Conservation (phyloP, 2,888 invertebrate species). For the Sminthurinus aureus region DNA sequence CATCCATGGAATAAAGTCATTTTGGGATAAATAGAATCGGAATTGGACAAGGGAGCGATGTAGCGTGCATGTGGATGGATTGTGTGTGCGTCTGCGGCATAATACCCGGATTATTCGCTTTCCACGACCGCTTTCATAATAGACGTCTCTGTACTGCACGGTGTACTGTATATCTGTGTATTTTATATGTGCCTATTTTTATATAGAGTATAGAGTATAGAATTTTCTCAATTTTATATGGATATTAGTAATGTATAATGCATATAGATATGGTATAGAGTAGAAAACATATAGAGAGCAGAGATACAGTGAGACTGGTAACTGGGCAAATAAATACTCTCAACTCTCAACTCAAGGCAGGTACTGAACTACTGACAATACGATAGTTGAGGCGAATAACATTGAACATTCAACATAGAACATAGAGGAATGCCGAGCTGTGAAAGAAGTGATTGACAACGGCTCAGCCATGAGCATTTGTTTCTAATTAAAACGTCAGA, state of each 20-base stretch:
- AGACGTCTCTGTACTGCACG: constrained; percentile 36
- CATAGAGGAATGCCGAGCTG: constrained; percentile 45
- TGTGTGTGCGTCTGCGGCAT: constrained; percentile 47
- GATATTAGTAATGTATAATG: too few relatives aligned
- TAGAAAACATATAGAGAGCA: not conserved
- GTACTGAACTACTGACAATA: too few relatives aligned
- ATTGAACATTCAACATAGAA: not conserved
- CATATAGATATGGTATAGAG: too few relatives aligned
- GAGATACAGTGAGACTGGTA: not conserved
- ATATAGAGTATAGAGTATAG: too few relatives aligned
- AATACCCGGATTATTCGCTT: constrained; percentile 59
- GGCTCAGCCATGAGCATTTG: constrained; percentile 59
- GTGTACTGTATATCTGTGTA: constrained; percentile 1
- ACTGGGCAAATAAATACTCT: constrained; percentile 35
- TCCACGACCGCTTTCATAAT: constrained; percentile 57
- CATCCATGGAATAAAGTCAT: constrained; percentile 61
- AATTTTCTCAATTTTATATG: too few relatives aligned
- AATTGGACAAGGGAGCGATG: constrained; percentile 60
- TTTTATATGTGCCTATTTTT: constrained; percentile 7
- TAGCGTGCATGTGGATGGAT: constrained; percentile 43
- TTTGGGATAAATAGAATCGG: constrained; percentile 60
- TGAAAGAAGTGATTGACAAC: constrained; percentile 58
- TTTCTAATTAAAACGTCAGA: constrained; percentile 61
- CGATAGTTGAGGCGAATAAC: constrained; percentile 37
- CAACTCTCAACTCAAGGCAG: too few relatives aligned